Evolutionary conservation across 1,140 invertebrate genomes (phyloP).

Genomic region (Asbolus verrucosus): DNA sequence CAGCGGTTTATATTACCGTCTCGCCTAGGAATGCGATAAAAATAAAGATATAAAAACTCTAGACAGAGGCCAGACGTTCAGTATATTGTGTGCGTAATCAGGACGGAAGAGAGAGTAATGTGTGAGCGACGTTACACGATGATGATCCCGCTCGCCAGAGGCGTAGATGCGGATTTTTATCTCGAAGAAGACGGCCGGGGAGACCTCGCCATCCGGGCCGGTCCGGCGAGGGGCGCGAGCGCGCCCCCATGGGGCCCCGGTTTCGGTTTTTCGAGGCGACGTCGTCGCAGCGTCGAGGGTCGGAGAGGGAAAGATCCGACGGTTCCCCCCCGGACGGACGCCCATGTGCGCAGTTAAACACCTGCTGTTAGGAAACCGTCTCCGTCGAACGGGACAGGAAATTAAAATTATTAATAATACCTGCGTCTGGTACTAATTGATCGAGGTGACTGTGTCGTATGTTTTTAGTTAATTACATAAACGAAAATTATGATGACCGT

Average conservation of each 20-base stretch:
- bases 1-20: slow-evolving; percentile 31
- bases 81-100: slow-evolving; percentile 39
- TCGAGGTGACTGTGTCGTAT: slow-evolving; percentile 4
- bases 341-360: neutral
- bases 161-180: too few species aligned
- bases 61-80: slow-evolving; percentile 45
- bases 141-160: neutral
- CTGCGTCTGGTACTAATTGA: neutral
- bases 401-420: slow-evolving; percentile 25
- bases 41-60: slow-evolving; percentile 40
- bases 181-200: too few species aligned
- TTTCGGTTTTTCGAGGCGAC: too few species aligned
- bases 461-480: neutral
- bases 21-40: slow-evolving; percentile 37
- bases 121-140: slow-evolving; percentile 20
- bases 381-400: slow-evolving; percentile 28
- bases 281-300: too few species aligned
- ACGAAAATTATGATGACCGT: slow-evolving; percentile 13
- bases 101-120: slow-evolving; percentile 38
- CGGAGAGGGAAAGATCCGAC: neutral
- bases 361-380: slow-evolving; percentile 17
- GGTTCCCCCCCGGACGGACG: neutral
- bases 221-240: neutral
- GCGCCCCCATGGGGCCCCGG: neutral
- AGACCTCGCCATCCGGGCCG: too few species aligned